These are phyloP conservation scores for Oreochromis spilurus DNA, from an alignment of 2,113 vertebrate species.

Conservation along the genomic window DNA sequence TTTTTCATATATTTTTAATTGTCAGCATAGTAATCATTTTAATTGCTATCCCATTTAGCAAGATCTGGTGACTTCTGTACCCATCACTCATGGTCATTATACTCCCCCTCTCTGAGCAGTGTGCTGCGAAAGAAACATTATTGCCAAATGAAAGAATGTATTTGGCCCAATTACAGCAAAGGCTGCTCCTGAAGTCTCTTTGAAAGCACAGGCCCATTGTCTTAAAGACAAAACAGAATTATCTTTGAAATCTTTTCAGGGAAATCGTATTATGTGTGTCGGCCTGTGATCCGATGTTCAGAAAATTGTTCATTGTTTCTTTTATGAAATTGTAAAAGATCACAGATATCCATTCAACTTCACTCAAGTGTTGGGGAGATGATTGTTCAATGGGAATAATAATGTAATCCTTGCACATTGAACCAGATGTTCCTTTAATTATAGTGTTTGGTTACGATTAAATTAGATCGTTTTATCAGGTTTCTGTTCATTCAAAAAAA, in stretches of 20 bases:
- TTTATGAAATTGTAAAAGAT: slow-evolving; percentile 52
- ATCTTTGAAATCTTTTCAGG: slow-evolving; percentile 48
- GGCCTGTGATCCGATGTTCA: slow-evolving; percentile 33
- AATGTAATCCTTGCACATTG: slow-evolving; percentile 49
- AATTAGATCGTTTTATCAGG: slow-evolving; percentile 49
- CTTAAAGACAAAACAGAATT: slow-evolving; percentile 57
- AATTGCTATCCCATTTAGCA: slow-evolving; percentile 72
- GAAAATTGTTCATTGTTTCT: slow-evolving; percentile 38
- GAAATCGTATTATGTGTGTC: slow-evolving; percentile 39
- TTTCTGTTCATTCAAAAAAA: slow-evolving; percentile 19
- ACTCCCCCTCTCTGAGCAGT: slow-evolving; percentile 69
- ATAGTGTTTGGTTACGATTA: slow-evolving; percentile 58
- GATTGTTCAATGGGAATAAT: slow-evolving; percentile 51
- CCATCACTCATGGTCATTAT: slow-evolving; percentile 70
- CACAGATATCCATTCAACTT: slow-evolving; percentile 53
- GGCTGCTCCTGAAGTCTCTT: slow-evolving; percentile 49
- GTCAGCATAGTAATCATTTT: slow-evolving; percentile 75
- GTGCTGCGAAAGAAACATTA: slow-evolving; percentile 63
- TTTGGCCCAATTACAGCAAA: slow-evolving; percentile 64
- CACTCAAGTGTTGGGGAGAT: slow-evolving; percentile 41
- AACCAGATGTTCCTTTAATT: slow-evolving; percentile 60
- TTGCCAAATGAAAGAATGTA: slow-evolving; percentile 67
- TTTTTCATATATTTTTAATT: slow-evolving; percentile 71
- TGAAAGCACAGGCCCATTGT: slow-evolving; percentile 63
- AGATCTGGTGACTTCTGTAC: slow-evolving; percentile 69